Evolutionary conservation across 2,888 invertebrate genomes (phyloP).

Genomic region (Hyppa rectilinea): DNA sequence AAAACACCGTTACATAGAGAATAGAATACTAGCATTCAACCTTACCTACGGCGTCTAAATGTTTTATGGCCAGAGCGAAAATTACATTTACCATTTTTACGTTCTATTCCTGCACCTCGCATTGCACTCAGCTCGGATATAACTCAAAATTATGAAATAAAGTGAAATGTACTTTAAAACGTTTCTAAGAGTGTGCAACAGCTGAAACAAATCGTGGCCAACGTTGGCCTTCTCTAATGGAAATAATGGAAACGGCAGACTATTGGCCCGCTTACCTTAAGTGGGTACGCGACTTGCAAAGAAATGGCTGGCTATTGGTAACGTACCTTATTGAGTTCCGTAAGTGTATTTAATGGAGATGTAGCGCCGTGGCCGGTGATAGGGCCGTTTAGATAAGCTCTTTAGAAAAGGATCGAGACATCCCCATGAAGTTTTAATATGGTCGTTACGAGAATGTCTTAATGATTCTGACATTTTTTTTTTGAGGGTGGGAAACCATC

Average conservation of each 20-base stretch:
- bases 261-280: conserved; percentile 77
- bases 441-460: no score
- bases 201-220: conserved; percentile 83
- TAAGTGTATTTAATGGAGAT: conserved; percentile 64
- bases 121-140: conserved; percentile 68
- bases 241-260: conserved; percentile 75
- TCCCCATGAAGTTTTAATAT: conserved; percentile 13
- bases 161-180: conserved; percentile 81
- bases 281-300: conserved; percentile 77
- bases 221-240: conserved; percentile 76
- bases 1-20: conserved; percentile 39
- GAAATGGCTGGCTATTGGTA: conserved; percentile 65
- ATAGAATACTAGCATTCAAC: conserved; percentile 45
- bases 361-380: conserved; percentile 43
- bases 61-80: conserved; percentile 43
- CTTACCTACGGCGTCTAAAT: conserved; percentile 31
- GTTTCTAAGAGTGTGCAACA: conserved; percentile 76
- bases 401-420: conserved; percentile 23
- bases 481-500: no score
- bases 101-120: conserved; percentile 57
- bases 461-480: neutral
- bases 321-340: conserved; percentile 54
- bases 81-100: conserved; percentile 60
- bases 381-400: conserved; percentile 32
- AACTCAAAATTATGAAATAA: conserved; percentile 82